phyloP scores from a whole-genome alignment of 2,888 invertebrate genomes.

The Timema podura region DNA sequence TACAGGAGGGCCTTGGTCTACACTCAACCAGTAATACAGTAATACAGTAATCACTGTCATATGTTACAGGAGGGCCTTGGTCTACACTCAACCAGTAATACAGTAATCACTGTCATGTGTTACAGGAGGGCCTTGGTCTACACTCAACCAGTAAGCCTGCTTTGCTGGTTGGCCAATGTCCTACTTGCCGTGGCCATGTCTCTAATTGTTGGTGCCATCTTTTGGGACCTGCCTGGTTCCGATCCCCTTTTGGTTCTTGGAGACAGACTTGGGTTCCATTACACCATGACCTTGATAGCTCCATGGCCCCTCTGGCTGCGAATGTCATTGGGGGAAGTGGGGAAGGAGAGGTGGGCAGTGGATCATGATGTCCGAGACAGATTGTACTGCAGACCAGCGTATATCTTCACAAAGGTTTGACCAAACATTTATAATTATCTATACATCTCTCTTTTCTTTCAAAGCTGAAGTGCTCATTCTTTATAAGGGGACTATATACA shows the following conservation, averaged over 20 bases:
- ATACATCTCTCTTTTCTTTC: background rate
- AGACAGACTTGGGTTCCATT: conserved; percentile 66
- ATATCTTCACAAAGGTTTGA: conserved; percentile 74
- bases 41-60: no score
- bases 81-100: background rate
- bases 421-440: background rate
- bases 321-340: conserved; percentile 52
- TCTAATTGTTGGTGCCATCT: conserved; percentile 77
- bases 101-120: background rate
- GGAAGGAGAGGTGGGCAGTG: conserved; percentile 52
- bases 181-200: conserved; percentile 78
- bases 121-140: conserved; percentile 55
- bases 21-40: no score
- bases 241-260: conserved; percentile 55
- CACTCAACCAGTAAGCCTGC: conserved; percentile 79
- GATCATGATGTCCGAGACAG: conserved; percentile 77
- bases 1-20: no score
- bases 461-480: background rate
- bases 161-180: conserved; percentile 72
- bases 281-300: conserved; percentile 71
- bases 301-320: conserved; percentile 74
- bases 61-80: no score
- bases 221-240: conserved; percentile 80
- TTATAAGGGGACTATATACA: background rate
- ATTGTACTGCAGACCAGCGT: conserved; percentile 73